Percentiles rank a stretch among this genome's conserved stretches.
Evolutionary conservation across 2,888 invertebrate genomes (phyloP).

Genomic region (Elegia similella): DNA sequence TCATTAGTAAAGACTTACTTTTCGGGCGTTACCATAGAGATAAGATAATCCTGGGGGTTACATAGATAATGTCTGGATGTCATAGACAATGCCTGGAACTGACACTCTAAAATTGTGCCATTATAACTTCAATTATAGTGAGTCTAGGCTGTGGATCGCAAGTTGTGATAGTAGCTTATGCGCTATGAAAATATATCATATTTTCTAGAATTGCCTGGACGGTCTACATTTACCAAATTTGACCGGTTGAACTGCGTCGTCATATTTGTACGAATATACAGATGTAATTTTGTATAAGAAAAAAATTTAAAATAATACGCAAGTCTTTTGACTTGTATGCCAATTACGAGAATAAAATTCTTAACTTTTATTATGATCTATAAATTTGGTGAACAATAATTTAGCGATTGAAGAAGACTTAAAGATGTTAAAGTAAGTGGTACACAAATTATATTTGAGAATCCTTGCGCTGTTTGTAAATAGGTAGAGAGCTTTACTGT

Average conservation of each 20-base stretch:
- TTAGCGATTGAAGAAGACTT: neutral
- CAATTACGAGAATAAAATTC: neutral
- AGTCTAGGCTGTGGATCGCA: neutral
- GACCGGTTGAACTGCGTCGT: too few relatives aligned
- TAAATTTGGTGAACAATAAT: neutral
- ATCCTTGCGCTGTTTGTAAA: neutral
- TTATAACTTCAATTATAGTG: too few relatives aligned
- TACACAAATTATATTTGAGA: neutral
- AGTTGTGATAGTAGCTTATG: neutral
- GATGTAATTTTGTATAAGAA: neutral
- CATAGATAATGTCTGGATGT: too few relatives aligned
- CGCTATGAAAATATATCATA: neutral
- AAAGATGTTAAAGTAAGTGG: neutral
- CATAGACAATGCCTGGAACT: too few relatives aligned
- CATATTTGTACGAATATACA: neutral
- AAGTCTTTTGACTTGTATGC: neutral
- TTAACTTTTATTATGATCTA: neutral
- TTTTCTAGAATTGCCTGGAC: neutral
- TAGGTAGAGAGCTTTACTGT: neutral
- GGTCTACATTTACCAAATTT: neutral
- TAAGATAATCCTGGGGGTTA: too few relatives aligned
- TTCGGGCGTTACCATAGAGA: too few relatives aligned
- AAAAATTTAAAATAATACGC: neutral
- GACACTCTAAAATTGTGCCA: neutral
- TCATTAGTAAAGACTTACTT: too few relatives aligned